Evolutionary conservation across 2,888 invertebrate species (phyloP), one percentile per base, ranked within the genome.

Genomic region (Sialis lutaria): DNA sequence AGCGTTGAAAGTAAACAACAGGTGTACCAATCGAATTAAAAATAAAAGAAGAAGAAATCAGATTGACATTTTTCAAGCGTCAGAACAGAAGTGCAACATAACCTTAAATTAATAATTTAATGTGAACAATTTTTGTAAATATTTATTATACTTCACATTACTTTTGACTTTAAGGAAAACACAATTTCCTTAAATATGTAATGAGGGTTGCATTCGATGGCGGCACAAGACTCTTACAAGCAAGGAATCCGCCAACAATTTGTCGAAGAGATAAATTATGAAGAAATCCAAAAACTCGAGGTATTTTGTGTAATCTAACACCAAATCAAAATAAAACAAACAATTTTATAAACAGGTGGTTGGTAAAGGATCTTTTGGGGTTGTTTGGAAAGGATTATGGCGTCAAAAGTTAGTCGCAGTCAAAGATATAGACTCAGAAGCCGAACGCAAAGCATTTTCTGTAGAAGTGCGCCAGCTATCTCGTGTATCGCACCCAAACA

Each of bases 351-450:
- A 42, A 33, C 67, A 90, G 89, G 77, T 86, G 64, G 84, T 90
- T 54, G 92, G 91, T 33, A 86, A 88, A 70, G 95, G 96, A 44
- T 87, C 93, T 32, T 96, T 90, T 69, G 96, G 96, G 52, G 86
- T 90, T 50, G 96, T 96, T 41, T 86, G 82, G 70, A 85, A 87
- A 67, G 93, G 88, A 56, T 68, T 73, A 62, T 95, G 92, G 92
- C 74, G 81, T 60, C 77, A 79, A 54, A 81, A 76, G 57, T 78
- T 77, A 64, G 95, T 96, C 42, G 96, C 96, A 47, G 85, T 96
- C 51, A 96, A 96, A 67, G 79, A 86, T 58, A 93, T 95, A 55
- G 88, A 89, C 58, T 83, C 87, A 7, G 90, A 90, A 60, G 80
- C 83, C 50, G 93, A 93, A 62, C 81, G 79, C 58, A 84, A 87